Conservation (phyloP, 1,140 invertebrate species). For the Tachypleus tridentatus region DNA sequence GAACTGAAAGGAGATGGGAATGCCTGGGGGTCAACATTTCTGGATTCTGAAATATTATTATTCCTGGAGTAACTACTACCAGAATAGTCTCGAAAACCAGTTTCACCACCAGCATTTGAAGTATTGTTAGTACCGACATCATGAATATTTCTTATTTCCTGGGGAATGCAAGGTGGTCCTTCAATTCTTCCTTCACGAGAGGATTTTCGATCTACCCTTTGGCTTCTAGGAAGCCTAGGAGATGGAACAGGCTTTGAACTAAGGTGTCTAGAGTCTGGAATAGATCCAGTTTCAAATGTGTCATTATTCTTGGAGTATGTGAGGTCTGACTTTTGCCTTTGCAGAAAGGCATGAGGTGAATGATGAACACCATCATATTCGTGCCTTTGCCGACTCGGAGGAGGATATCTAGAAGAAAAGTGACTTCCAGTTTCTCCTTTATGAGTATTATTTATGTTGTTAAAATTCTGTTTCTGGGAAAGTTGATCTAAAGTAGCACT, state of each 20-base stretch:
- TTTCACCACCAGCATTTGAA: not conserved
- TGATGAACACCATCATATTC: not conserved
- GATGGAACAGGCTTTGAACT: slow-evolving; percentile 20
- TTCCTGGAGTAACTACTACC: slow-evolving; percentile 1
- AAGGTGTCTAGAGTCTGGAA: slow-evolving; percentile 18
- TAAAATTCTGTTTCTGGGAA: not conserved
- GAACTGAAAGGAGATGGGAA: slow-evolving; percentile 22
- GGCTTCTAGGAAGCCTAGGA: slow-evolving; percentile 16
- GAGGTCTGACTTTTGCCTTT: slow-evolving; percentile 37
- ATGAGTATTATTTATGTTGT: not conserved
- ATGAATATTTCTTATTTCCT: slow-evolving; percentile 2
- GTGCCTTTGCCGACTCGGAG: not conserved
- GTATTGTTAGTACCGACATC: slow-evolving; percentile 10
- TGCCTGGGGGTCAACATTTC: slow-evolving; percentile 5
- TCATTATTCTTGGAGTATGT: slow-evolving; percentile 27
- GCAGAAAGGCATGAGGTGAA: slow-evolving; percentile 24
- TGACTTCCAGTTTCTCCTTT: not conserved
- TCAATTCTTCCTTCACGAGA: slow-evolving; percentile 12
- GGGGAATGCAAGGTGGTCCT: not conserved
- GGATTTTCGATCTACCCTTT: slow-evolving; percentile 13
- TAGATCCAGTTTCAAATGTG: slow-evolving; percentile 20
- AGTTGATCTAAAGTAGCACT: not conserved
- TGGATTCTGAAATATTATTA: not conserved
- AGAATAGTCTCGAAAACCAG: slow-evolving; percentile 13
- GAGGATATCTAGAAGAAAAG: not conserved